Conservation (phyloP, 1,140 invertebrate species). For the Maconellicoccus hirsutus region DNA sequence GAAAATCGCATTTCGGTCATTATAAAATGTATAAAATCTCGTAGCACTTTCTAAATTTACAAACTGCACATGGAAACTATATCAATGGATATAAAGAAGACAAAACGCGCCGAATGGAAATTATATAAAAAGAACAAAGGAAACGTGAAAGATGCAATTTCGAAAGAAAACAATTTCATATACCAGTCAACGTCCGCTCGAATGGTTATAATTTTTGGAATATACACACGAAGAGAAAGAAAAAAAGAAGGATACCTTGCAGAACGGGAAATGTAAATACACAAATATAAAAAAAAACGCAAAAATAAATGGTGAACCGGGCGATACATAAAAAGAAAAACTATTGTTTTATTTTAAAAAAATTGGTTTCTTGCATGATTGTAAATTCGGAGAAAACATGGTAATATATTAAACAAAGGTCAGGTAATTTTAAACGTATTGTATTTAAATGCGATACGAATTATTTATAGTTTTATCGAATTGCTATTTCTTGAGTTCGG, state of each 20-base stretch:
- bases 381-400: constrained; percentile 19
- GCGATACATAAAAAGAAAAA: not conserved
- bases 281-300: not conserved
- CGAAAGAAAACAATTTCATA: not conserved
- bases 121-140: not conserved
- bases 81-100: no score
- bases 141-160: constrained; percentile 9
- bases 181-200: not conserved
- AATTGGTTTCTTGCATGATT: constrained; percentile 1
- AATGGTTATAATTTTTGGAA: not conserved
- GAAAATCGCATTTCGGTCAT: no score
- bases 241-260: not conserved
- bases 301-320: no score
- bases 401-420: constrained; percentile 15
- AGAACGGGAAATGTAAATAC: not conserved
- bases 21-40: no score
- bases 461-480: constrained; percentile 21
- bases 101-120: not conserved
- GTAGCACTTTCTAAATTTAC: no score
- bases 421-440: constrained; percentile 22
- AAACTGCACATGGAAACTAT: no score
- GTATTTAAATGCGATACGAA: constrained; percentile 17
- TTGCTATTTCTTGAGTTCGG: not conserved
- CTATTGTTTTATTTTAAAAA: constrained; percentile 8
- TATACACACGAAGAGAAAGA: not conserved